These are phyloP conservation scores for Hafferia zeledoni DNA, from an alignment of 2,797 vertebrate species.

Conservation along the genomic window DNA sequence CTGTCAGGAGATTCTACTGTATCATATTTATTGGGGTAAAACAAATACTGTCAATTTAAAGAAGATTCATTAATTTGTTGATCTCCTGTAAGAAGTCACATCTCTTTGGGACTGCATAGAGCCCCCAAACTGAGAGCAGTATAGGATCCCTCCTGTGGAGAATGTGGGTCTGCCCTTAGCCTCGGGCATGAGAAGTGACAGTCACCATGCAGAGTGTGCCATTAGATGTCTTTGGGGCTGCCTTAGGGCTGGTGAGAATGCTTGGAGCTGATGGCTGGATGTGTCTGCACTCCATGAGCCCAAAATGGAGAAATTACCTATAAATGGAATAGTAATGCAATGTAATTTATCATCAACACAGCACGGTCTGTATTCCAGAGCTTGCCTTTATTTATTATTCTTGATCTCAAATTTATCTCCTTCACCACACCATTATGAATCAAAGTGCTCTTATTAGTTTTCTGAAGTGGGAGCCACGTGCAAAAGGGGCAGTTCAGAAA, in stretches of 20 bases:
- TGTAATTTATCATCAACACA: not conserved
- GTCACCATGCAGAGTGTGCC: not conserved
- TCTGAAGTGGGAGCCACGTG: not conserved
- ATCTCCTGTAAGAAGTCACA: not conserved
- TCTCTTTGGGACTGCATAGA: not conserved
- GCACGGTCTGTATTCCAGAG: not conserved
- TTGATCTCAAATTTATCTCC: not conserved
- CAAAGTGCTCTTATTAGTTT: not conserved
- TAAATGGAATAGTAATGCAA: not conserved
- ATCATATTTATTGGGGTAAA: not conserved
- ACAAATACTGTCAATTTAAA: not conserved
- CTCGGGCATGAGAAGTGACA: not conserved
- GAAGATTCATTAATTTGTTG: not conserved
- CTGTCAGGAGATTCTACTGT: not conserved
- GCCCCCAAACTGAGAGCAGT: not conserved
- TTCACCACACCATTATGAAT: not conserved
- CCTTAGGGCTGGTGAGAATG: not conserved
- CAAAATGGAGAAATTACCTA: not conserved
- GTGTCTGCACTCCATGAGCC: rapidly evolving
- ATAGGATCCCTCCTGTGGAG: not conserved
- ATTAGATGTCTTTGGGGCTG: not conserved
- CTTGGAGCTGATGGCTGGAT: not conserved
- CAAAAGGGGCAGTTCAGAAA: not conserved
- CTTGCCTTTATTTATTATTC: not conserved
- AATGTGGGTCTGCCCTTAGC: not conserved